These are phyloP conservation scores for Pheosia gnoma DNA, from an alignment of 2,888 invertebrate species.

Conservation along the genomic window DNA sequence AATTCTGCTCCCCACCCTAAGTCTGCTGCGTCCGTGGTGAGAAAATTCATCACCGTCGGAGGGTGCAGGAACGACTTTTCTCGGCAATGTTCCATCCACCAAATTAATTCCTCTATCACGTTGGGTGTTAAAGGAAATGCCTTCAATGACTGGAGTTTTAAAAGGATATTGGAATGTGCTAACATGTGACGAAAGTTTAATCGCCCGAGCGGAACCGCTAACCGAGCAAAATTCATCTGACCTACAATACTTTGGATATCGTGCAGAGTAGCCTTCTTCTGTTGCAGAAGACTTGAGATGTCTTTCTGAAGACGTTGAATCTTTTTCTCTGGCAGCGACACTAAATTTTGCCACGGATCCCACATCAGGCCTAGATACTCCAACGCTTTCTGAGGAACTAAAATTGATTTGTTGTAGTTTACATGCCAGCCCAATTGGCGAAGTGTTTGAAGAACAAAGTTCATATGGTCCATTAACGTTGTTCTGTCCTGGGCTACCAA, in stretches of 20 bases:
- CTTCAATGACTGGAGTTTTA: background rate
- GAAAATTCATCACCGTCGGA: too few species aligned
- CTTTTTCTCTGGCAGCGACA: slow-evolving; percentile 7
- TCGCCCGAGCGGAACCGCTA: slow-evolving; percentile 17
- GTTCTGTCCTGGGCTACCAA: background rate
- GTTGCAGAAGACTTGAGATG: background rate
- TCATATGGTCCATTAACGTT: slow-evolving; percentile 13
- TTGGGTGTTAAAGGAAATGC: background rate
- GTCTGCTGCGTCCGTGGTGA: too few species aligned
- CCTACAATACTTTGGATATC: background rate
- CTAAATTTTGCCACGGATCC: slow-evolving; percentile 17
- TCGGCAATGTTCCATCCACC: background rate
- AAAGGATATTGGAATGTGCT: background rate
- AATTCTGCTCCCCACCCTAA: too few species aligned
- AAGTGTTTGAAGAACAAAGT: slow-evolving; percentile 24
- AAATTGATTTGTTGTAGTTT: slow-evolving; percentile 13
- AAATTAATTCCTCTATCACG: background rate
- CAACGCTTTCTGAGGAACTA: slow-evolving; percentile 2
- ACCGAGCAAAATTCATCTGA: background rate
- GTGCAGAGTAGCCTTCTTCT: slow-evolving; percentile 11
- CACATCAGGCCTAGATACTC: slow-evolving; percentile 22
- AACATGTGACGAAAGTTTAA: slow-evolving; percentile 18
- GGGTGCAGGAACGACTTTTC: background rate
- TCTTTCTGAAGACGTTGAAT: too few species aligned
- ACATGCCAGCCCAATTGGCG: slow-evolving; percentile 18